A percentile compares a stretch with the other conserved stretches of the same genome.
Evolutionary conservation across 2,113 vertebrate genomes (phyloP).

Genomic region (Oryzias melastigma): DNA sequence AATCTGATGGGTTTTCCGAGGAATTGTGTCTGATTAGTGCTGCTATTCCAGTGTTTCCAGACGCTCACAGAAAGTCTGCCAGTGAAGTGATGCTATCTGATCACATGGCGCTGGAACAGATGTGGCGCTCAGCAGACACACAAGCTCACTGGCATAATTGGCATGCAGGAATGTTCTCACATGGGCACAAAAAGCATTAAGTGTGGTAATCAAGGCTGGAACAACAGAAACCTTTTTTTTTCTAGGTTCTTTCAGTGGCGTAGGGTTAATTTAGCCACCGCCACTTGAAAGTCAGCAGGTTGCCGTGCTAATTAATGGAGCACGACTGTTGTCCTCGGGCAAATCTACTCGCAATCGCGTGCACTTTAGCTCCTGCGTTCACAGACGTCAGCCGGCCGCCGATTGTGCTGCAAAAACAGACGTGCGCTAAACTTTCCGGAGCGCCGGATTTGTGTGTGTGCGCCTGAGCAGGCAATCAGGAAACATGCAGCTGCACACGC

Average conservation of each 20-base stretch:
- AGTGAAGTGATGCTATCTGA: slow-evolving; percentile 31
- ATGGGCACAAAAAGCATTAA: background rate
- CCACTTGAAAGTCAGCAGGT: slow-evolving; percentile 76
- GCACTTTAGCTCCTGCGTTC: slow-evolving; percentile 6
- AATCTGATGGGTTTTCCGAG: slow-evolving; percentile 50
- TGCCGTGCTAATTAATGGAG: slow-evolving; percentile 75
- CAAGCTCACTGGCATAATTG: background rate
- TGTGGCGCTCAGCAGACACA: slow-evolving; percentile 1
- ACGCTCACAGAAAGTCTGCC: slow-evolving; percentile 34
- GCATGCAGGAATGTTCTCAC: slow-evolving; percentile 1
- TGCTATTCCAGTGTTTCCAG: slow-evolving; percentile 16
- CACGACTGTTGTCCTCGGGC: slow-evolving; percentile 68
- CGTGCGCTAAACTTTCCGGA: slow-evolving; percentile 14
- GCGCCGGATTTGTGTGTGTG: slow-evolving; percentile 21
- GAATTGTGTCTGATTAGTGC: slow-evolving; percentile 33
- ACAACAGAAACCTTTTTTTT: slow-evolving; percentile 48
- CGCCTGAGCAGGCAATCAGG: slow-evolving; percentile 37
- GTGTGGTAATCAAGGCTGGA: slow-evolving; percentile 48
- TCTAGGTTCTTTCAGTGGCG: slow-evolving; percentile 40
- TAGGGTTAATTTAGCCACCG: slow-evolving; percentile 64
- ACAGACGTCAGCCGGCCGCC: background rate
- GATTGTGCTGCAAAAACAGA: slow-evolving; percentile 2
- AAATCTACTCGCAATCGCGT: slow-evolving; percentile 28
- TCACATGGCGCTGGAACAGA: slow-evolving; percentile 4
- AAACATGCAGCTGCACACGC: slow-evolving; percentile 58